Conservation (phyloP, 2,113 vertebrate genomes). For the Myotis brandtii region DNA sequence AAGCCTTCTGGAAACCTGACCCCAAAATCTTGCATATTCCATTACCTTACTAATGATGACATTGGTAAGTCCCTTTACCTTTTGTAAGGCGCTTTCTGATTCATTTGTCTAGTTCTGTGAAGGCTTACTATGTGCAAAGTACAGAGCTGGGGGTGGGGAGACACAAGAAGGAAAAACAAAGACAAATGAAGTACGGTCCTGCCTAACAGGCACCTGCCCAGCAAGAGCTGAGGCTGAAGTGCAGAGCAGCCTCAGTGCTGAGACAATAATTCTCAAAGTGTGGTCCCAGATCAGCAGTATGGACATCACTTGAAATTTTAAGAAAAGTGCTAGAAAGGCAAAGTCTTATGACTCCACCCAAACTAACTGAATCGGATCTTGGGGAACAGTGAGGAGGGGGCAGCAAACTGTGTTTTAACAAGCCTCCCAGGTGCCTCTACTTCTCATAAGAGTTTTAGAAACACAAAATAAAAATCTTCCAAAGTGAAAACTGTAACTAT, state of each 20-base stretch:
- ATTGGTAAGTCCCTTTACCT: background rate
- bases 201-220: accelerated
- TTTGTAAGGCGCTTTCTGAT: constrained; percentile 7
- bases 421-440: background rate
- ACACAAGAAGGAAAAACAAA: background rate
- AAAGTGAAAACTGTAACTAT: background rate
- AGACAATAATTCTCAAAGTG: background rate
- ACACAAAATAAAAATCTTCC: background rate
- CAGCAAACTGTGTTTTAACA: background rate
- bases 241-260: accelerated
- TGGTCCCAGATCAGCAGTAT: background rate
- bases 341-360: too few species aligned
- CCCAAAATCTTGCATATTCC: background rate
- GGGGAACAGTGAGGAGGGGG: background rate
- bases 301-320: background rate
- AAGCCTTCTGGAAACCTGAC: constrained; percentile 34
- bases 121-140: background rate
- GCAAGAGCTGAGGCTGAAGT: background rate
- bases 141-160: too few species aligned
- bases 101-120: background rate
- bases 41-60: background rate
- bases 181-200: background rate
- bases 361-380: background rate
- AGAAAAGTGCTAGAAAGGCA: background rate
- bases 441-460: background rate